Conservation (phyloP, 2,888 invertebrate species). For the Lydus trimaculatus region DNA sequence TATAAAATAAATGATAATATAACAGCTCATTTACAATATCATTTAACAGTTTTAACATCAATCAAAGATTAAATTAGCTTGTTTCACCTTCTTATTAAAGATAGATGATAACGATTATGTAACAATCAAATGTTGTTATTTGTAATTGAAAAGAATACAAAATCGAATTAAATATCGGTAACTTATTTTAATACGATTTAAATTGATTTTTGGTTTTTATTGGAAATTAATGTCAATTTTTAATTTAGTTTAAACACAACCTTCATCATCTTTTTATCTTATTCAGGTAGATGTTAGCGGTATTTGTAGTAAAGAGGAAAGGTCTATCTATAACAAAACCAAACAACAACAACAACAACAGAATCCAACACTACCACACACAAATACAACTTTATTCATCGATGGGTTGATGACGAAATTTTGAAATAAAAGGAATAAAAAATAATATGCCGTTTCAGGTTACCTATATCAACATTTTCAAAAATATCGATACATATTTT, state of each 20-base stretch:
- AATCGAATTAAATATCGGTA: not conserved
- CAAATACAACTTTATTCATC: not conserved
- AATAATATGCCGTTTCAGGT: not conserved
- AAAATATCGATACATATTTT: not conserved
- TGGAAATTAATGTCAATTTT: not conserved
- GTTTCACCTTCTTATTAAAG: not conserved
- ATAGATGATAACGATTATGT: not conserved
- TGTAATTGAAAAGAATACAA: not conserved
- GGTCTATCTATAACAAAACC: not conserved
- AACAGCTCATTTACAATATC: not conserved
- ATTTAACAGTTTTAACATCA: not conserved
- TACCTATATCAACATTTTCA: not conserved
- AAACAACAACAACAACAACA: not conserved
- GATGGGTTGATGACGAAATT: not conserved
- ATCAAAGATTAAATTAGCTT: not conserved
- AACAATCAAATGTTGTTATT: not conserved
- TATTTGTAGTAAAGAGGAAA: conserved; percentile 13
- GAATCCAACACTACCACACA: not conserved
- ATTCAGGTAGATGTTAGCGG: conserved; percentile 15
- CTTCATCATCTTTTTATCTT: conserved; percentile 1
- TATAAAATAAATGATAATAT: not conserved
- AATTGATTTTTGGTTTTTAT: not conserved
- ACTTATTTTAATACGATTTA: too few species aligned
- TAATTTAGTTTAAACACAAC: not conserved
- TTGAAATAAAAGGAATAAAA: not conserved